These are phyloP conservation scores for Chondrilla cf. caribensis DNA, from an alignment of 37 sponge, comb jelly and placozoan genomes.

Conservation along the genomic window DNA sequence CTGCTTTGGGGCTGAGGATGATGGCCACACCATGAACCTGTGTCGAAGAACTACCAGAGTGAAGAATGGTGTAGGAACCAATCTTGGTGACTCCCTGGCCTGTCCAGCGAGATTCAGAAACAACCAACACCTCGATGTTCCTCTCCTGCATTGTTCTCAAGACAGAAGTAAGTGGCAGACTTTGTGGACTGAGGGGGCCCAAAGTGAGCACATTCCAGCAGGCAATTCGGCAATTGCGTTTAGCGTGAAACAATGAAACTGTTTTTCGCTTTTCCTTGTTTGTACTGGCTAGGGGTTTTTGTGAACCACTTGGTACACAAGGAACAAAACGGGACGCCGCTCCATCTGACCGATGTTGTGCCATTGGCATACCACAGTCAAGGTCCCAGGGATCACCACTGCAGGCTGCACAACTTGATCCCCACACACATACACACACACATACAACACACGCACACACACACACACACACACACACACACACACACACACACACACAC, in stretches of 20 bases:
- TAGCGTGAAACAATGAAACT: conserved; percentile 16
- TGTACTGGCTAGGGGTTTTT: conserved; percentile 2
- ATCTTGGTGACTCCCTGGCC: conserved; percentile 13
- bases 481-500: too few relatives aligned
- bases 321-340: conserved; percentile 1
- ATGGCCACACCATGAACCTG: conserved; percentile 6
- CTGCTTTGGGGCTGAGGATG: conserved; percentile 15
- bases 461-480: too few relatives aligned
- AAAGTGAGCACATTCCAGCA: conserved; percentile 6
- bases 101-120: conserved; percentile 3
- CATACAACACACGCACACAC: too few relatives aligned
- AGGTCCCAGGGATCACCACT: conserved; percentile 16
- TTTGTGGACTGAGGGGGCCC: background rate
- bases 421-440: too few relatives aligned
- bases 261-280: background rate
- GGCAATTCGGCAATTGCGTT: conserved; percentile 7
- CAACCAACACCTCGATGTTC: conserved; percentile 8
- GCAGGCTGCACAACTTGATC: conserved; percentile 4
- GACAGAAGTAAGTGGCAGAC: conserved; percentile 12
- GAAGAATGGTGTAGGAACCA: conserved; percentile 21
- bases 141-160: background rate
- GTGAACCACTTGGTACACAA: conserved; percentile 15
- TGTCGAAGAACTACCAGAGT: conserved; percentile 15
- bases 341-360: conserved; percentile 1
- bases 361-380: conserved; percentile 14